Conservation (phyloP, 1,140 invertebrate species). For the Rhynchophorus ferrugineus region DNA sequence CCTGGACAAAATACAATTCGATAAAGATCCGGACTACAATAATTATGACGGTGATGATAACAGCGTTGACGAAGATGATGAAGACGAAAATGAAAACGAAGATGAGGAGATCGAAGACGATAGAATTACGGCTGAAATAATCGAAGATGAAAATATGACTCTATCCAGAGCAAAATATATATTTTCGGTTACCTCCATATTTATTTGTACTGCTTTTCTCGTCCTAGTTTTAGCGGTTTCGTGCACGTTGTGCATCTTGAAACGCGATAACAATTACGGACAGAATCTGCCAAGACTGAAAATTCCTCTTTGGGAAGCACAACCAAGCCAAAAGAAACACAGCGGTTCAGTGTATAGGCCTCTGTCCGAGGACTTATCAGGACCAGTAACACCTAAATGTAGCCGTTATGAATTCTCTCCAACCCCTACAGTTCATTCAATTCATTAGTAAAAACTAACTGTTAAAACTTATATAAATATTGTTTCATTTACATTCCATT, state of each 20-base stretch:
- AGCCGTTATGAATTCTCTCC: conserved; percentile 30
- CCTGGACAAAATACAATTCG: conserved; percentile 28
- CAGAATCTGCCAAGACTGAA: conserved; percentile 34
- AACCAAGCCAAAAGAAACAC: conserved; percentile 33
- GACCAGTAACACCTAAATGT: conserved; percentile 26
- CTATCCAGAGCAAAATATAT: conserved; percentile 28
- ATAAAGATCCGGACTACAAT: conserved; percentile 34
- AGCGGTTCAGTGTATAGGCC: conserved; percentile 37
- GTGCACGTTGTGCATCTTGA: conserved; percentile 30
- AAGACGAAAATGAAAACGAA: conserved; percentile 29
- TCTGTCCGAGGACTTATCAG: conserved; percentile 35
- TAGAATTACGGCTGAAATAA: conserved; percentile 7
- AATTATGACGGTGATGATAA: conserved; percentile 36
- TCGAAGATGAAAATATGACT: conserved; percentile 17
- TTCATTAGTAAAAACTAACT: neutral
- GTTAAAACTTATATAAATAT: neutral
- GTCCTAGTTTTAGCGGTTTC: conserved; percentile 36
- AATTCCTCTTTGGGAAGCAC: conserved; percentile 30
- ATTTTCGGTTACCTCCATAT: conserved; percentile 41
- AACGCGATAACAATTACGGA: conserved; percentile 27
- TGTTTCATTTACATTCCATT: neutral
- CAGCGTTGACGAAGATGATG: conserved; percentile 36
- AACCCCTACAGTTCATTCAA: conserved; percentile 22
- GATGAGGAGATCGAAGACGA: conserved; percentile 33
- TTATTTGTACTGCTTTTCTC: conserved; percentile 42